These are phyloP conservation scores for Melipona quadrifasciata DNA, from an alignment of 1,140 invertebrate genomes.

Conservation along the genomic window DNA sequence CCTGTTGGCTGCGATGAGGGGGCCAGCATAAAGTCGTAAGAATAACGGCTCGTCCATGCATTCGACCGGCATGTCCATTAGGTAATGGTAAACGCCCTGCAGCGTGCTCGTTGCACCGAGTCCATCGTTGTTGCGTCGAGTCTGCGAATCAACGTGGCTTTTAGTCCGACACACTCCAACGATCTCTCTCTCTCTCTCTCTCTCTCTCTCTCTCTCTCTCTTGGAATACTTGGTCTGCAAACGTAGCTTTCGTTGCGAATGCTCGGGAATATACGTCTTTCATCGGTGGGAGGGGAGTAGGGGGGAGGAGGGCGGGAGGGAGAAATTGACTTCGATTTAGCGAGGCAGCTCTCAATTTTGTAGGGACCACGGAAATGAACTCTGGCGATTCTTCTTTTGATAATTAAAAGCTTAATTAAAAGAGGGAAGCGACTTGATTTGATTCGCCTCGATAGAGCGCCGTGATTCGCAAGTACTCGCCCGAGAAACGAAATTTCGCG, in stretches of 20 bases:
- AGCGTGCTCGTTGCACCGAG: slow-evolving; percentile 20
- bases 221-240: no score
- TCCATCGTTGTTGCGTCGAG: slow-evolving; percentile 3
- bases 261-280: not conserved
- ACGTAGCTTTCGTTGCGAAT: no score
- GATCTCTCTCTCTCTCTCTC: not conserved
- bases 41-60: slow-evolving; percentile 64
- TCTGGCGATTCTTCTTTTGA: no score
- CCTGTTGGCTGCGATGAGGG: slow-evolving; percentile 31
- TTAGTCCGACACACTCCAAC: not conserved
- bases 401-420: no score
- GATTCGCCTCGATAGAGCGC: no score
- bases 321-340: not conserved
- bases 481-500: no score
- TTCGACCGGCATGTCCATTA: slow-evolving; percentile 57
- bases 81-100: slow-evolving; percentile 48
- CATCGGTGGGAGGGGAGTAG: no score
- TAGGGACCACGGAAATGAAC: not conserved
- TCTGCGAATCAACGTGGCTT: not conserved
- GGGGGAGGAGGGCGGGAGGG: no score
- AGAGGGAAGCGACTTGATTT: no score
- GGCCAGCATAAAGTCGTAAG: slow-evolving; percentile 48
- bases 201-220: not conserved
- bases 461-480: no score
- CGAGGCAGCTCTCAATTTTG: not conserved